Evolutionary conservation across 2,888 invertebrate genomes (phyloP).

Genomic region (Napeogenes sylphis): DNA sequence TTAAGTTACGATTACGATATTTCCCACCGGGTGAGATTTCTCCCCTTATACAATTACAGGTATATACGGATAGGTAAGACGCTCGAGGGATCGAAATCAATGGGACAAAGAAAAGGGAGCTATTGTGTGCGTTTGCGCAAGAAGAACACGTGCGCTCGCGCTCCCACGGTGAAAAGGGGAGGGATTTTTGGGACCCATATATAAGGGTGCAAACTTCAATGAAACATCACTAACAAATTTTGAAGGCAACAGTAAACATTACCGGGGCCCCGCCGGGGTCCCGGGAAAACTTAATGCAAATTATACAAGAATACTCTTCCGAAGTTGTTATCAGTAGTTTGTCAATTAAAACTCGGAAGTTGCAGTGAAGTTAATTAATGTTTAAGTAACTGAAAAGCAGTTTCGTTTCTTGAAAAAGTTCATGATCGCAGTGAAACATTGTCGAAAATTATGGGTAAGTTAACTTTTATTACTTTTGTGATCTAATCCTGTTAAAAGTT

Average conservation of each 20-base stretch:
- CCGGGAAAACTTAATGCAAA: conserved; percentile 42
- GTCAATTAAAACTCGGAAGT: conserved; percentile 51
- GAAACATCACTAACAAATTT: conserved; percentile 59
- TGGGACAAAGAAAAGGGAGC: conserved; percentile 62
- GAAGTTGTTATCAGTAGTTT: conserved; percentile 41
- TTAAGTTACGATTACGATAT: conserved; percentile 62
- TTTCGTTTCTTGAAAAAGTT: conserved; percentile 39
- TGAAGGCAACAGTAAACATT: conserved; percentile 50
- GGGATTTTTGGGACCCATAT: conserved; percentile 57
- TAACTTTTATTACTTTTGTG: conserved; percentile 32
- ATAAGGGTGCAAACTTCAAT: conserved; percentile 45
- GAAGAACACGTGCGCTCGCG: conserved; percentile 65
- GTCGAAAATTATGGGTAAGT: conserved; percentile 42
- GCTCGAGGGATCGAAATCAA: conserved; percentile 70
- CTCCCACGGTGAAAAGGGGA: conserved; percentile 65
- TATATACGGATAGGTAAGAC: conserved; percentile 71
- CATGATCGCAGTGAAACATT: conserved; percentile 31
- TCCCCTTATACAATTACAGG: conserved; percentile 66
- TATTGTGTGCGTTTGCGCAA: conserved; percentile 71
- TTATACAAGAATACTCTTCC: conserved; percentile 23
- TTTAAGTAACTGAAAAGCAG: conserved; percentile 47
- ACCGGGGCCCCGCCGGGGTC: conserved; percentile 55
- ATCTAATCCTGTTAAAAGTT: conserved; percentile 19
- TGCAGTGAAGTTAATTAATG: conserved; percentile 48
- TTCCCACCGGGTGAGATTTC: conserved; percentile 72